phyloP scores from a whole-genome alignment of 2,113 vertebrate genomes.

The Stegastes partitus region DNA sequence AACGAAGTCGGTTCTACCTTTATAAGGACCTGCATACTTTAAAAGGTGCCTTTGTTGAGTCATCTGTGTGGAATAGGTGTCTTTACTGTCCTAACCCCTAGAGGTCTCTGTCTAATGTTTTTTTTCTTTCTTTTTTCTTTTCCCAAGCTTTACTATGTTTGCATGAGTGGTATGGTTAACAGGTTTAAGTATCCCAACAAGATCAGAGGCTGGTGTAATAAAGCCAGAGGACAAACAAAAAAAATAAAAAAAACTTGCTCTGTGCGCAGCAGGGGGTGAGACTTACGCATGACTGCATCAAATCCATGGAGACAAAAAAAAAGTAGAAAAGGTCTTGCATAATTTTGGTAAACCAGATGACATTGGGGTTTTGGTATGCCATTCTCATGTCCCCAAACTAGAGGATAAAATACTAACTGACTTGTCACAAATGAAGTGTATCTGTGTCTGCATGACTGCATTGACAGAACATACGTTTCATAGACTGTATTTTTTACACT shows the following conservation, averaged over 20 bases:
- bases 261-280: conserved; percentile 64
- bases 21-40: not conserved
- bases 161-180: conserved; percentile 53
- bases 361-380: conserved; percentile 19
- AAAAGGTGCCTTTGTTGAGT: not conserved
- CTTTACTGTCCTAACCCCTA: conserved; percentile 60
- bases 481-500: not conserved
- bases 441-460: not conserved
- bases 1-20: not conserved
- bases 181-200: conserved; percentile 59
- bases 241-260: conserved; percentile 47
- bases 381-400: not conserved
- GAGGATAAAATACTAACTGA: not conserved
- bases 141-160: conserved; percentile 15
- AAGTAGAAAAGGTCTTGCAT: conserved; percentile 27
- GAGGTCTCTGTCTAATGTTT: conserved; percentile 64
- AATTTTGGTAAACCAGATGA: conserved; percentile 28
- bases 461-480: not conserved
- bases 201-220: conserved; percentile 35
- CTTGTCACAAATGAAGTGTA: conserved; percentile 5
- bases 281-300: conserved; percentile 64
- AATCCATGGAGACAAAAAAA: conserved; percentile 44
- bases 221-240: conserved; percentile 27
- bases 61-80: not conserved
- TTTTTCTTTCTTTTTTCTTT: no score